Percentiles rank a stretch among this genome's conserved stretches.
Conservation (phyloP, 2,888 invertebrate genomes). For the Aspidapion aeneum region DNA sequence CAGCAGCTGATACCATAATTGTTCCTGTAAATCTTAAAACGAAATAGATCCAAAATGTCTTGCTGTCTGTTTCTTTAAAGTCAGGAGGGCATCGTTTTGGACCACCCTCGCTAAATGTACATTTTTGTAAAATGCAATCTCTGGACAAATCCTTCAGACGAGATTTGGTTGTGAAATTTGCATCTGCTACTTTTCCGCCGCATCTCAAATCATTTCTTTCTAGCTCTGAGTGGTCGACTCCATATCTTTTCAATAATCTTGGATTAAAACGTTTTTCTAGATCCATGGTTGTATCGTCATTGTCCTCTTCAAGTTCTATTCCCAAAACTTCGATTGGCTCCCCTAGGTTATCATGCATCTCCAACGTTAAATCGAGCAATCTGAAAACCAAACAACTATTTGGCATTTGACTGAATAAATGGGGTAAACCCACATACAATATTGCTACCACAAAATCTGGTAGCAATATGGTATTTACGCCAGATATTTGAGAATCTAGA, state of each 20-base stretch:
- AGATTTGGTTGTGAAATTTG: constrained; percentile 62
- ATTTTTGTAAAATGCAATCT: constrained; percentile 74
- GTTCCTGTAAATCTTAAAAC: constrained; percentile 74
- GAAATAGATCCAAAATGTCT: constrained; percentile 82
- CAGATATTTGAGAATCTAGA: not conserved
- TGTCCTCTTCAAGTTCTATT: constrained; percentile 70
- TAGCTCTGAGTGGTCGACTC: constrained; percentile 70
- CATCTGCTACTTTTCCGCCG: constrained; percentile 66
- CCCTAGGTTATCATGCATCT: constrained; percentile 72
- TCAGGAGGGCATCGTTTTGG: constrained; percentile 77
- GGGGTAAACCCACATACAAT: not conserved
- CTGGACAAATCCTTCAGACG: constrained; percentile 59
- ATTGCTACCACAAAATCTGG: not conserved
- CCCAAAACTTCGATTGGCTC: constrained; percentile 74
- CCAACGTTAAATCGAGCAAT: constrained; percentile 39
- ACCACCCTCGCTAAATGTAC: constrained; percentile 70
- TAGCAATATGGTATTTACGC: not conserved
- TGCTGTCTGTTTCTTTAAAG: constrained; percentile 72
- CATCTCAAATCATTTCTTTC: constrained; percentile 73
- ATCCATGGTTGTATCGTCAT: constrained; percentile 70
- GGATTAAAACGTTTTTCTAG: constrained; percentile 69
- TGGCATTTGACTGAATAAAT: not conserved
- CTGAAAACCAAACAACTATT: not conserved
- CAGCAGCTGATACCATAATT: constrained; percentile 78
- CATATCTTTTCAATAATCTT: constrained; percentile 59